Evolutionary conservation across 92 coral and sea anemone species (phyloP).

Genomic region (Heteractis magnifica): DNA sequence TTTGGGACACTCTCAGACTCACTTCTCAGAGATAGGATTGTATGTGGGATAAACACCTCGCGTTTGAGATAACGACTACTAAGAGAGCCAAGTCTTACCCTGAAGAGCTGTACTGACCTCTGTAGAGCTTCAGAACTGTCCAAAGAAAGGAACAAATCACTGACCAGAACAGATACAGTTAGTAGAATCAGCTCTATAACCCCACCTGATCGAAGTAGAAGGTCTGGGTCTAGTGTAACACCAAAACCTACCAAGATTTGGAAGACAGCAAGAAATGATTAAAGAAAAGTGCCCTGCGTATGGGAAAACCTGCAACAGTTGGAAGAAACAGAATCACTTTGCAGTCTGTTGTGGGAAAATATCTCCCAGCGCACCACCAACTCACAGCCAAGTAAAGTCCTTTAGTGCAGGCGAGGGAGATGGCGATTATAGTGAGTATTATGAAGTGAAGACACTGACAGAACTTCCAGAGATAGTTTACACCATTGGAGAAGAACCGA

Average conservation of each 20-base stretch:
- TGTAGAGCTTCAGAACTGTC: constrained; percentile 46
- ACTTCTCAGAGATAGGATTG: constrained; percentile 44
- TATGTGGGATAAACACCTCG: constrained; percentile 43
- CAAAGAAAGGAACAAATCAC: constrained; percentile 30
- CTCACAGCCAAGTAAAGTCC: constrained; percentile 6
- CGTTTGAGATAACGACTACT: constrained; percentile 23
- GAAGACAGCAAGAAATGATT: constrained; percentile 43
- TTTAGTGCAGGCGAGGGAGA: constrained; percentile 9
- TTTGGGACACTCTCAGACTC: constrained; percentile 40
- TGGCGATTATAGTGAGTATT: constrained; percentile 34
- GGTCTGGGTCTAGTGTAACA: neutral
- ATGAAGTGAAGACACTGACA: constrained; percentile 43
- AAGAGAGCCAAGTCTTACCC: constrained; percentile 19
- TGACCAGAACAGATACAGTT: constrained; percentile 27
- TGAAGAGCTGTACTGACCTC: constrained; percentile 23
- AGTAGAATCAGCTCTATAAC: neutral
- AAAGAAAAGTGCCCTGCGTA: constrained; percentile 16
- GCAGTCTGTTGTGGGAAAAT: constrained; percentile 47
- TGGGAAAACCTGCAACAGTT: constrained; percentile 35
- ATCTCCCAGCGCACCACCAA: neutral
- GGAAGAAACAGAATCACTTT: constrained; percentile 39
- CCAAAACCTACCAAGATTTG: neutral
- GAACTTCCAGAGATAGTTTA: constrained; percentile 17
- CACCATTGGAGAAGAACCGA: constrained; percentile 12
- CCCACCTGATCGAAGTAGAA: too few relatives aligned